Evolutionary conservation across 2,888 invertebrate genomes (phyloP), one percentile per base, ranked within the genome.

Genomic region (Ephialtes manifestator): DNA sequence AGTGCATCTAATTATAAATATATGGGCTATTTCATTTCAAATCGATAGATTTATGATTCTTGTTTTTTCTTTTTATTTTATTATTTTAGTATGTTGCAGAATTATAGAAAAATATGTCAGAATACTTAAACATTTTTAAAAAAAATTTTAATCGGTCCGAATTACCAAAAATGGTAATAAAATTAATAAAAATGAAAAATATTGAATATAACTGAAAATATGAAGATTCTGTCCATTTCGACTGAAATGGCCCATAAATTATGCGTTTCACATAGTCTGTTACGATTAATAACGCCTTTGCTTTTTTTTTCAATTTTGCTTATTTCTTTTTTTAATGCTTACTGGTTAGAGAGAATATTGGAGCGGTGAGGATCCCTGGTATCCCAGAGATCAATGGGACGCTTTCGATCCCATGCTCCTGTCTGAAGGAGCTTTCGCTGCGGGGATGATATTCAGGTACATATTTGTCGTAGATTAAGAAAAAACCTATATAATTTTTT

Each of bases 361-460:
- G 93, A 95, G 94, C 18, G 97, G 97, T 1, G 94, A 96, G 39
- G 96, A 97, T 94, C 97, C 98, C 0, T 97, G 97, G 96, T 97
- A 97, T 91, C 97, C 98, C 0, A 95, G 99, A 48, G 98, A 98
- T 91, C 95, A 97, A 86, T 99, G 99, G 99, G 97, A 98, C 93
- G 97, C 98, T 0, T 99, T 97, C 94, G 99, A 99, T 94, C 99
- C 99, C 0, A 98, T 99, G 97, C 95, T 99, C 24, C 95, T 99
- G 15, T 97, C 98, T 0, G 98, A 98, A 94, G 97, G 98, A 70
- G 97, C 99, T 58, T 99, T 99, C 93, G 99, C 99, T 0, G 99
- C 99, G 0, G 99, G 98, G 89, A 99, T 99, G 97, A 99, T 99
- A 91, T 99, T 98, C 94, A 96, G 96, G 95, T 96, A 55, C 5